Evolutionary conservation across 2,888 invertebrate genomes (phyloP).

Genomic region (Dimorphilus gyrociliatus): DNA sequence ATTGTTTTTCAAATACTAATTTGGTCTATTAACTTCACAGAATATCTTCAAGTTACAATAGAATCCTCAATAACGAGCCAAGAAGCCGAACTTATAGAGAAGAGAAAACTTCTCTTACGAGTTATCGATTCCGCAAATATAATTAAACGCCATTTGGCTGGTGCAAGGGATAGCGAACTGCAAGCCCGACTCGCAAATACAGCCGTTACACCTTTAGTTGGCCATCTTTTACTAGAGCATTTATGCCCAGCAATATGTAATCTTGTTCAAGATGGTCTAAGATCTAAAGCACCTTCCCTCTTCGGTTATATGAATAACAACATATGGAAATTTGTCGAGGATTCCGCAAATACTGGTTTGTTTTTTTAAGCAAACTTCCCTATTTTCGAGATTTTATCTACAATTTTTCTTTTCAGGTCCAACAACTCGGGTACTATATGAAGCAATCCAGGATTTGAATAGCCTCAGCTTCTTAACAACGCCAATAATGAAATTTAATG

Average conservation of each 20-base stretch:
- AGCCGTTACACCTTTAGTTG: conserved; percentile 24
- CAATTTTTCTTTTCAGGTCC: conserved; percentile 43
- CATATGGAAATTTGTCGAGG: conserved; percentile 76
- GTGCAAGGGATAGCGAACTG: no score
- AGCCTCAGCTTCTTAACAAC: conserved; percentile 64
- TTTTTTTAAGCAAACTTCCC: no score
- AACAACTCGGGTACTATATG: conserved; percentile 63
- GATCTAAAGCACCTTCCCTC: conserved; percentile 60
- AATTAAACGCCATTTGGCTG: no score
- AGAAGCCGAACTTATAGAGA: no score
- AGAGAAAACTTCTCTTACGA: no score
- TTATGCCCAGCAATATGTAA: conserved; percentile 69
- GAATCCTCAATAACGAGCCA: no score
- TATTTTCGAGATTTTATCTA: no score
- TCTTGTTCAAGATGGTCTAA: conserved; percentile 65
- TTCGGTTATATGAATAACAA: conserved; percentile 71
- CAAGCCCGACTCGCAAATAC: conserved; percentile 27
- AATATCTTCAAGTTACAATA: no score
- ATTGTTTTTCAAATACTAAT: no score
- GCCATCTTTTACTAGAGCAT: conserved; percentile 49
- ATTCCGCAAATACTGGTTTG: conserved; percentile 59
- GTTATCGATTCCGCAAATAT: no score
- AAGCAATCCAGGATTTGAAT: conserved; percentile 63
- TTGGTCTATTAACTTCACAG: no score
- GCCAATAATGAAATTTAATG: conserved; percentile 69